A percentile compares a stretch with the other conserved stretches of the same genome.
These are phyloP conservation scores for Euura lappo DNA, from an alignment of 1,140 invertebrate species.

Conservation along the genomic window DNA sequence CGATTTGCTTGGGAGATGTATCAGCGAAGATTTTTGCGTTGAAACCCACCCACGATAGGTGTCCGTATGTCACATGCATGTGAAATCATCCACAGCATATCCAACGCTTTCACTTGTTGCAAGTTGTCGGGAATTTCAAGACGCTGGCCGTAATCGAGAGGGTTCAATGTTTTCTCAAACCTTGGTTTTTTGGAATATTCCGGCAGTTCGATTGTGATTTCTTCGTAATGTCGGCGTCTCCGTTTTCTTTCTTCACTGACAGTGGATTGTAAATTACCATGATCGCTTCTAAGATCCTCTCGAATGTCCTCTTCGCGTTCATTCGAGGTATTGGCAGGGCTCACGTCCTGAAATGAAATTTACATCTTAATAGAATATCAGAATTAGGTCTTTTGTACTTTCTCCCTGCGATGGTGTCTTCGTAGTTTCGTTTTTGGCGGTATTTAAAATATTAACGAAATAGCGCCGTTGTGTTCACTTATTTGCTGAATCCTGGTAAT, in stretches of 20 bases:
- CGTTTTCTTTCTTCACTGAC: slow-evolving; percentile 8
- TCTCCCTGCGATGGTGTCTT: too few relatives aligned
- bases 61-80: slow-evolving; percentile 17
- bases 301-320: background rate
- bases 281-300: background rate
- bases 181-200: background rate
- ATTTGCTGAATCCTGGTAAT: too few relatives aligned
- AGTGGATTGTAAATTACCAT: background rate
- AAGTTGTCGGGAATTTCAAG: slow-evolving; percentile 12
- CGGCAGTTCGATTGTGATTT: background rate
- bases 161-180: background rate
- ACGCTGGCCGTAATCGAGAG: background rate
- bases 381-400: too few relatives aligned
- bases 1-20: background rate
- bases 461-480: too few relatives aligned
- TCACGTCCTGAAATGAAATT: slow-evolving; percentile 3
- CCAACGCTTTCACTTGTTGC: slow-evolving; percentile 17
- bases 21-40: background rate
- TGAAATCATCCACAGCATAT: slow-evolving; percentile 20
- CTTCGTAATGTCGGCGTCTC: background rate
- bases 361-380: too few relatives aligned
- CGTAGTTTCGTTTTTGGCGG: too few relatives aligned
- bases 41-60: slow-evolving; percentile 29
- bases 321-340: background rate
- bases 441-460: too few relatives aligned